Conservation (phyloP, 2,888 invertebrate genomes). For the Philereme vetulata region DNA sequence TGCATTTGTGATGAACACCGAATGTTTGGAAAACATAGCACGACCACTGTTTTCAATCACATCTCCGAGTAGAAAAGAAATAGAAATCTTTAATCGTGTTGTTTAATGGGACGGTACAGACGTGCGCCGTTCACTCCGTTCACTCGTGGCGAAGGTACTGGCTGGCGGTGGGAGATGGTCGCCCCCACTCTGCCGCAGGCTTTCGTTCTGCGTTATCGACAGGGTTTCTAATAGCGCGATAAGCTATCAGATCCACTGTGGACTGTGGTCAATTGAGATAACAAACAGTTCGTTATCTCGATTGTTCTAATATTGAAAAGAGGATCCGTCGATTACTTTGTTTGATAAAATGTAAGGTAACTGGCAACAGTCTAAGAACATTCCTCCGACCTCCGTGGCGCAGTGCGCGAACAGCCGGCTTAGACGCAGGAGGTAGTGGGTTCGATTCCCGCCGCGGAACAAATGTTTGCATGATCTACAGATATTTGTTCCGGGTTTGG, state of each 20-base stretch:
- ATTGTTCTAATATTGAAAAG: conserved; percentile 13
- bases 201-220: conserved; percentile 47
- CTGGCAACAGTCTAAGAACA: no score
- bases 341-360: not conserved
- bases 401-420: no score
- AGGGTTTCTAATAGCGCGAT: conserved; percentile 64
- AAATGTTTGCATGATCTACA: no score
- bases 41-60: conserved; percentile 43
- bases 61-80: conserved; percentile 25
- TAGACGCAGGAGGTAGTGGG: no score
- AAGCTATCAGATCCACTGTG: conserved; percentile 58
- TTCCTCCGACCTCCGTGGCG: no score
- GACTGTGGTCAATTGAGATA: conserved; percentile 14
- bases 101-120: conserved; percentile 42
- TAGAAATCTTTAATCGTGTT: conserved; percentile 37
- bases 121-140: conserved; percentile 56
- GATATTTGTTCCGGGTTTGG: no score
- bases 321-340: no score
- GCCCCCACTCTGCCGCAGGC: conserved; percentile 61
- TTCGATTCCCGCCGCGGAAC: no score
- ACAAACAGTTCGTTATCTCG: not conserved
- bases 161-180: conserved; percentile 49
- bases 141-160: conserved; percentile 66
- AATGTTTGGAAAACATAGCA: conserved; percentile 47
- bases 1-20: conserved; percentile 23